Percentiles rank a stretch among this genome's conserved stretches.
These are phyloP conservation scores for Meandrusa payeni DNA, from an alignment of 2,888 invertebrate genomes.

Conservation along the genomic window DNA sequence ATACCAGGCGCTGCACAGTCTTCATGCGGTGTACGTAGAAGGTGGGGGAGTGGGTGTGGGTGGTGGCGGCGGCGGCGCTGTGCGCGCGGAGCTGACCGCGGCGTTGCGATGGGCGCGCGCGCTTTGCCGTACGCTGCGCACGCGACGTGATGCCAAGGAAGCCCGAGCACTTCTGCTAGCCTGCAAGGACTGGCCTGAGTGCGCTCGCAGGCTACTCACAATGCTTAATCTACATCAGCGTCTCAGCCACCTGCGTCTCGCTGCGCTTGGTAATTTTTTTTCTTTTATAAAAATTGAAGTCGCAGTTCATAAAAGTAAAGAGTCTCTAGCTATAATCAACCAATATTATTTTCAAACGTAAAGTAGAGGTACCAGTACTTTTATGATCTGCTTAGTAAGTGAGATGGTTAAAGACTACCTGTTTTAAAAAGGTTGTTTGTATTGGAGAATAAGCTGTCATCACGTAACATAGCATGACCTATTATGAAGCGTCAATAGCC, in stretches of 20 bases:
- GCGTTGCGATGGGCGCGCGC: conserved; percentile 89
- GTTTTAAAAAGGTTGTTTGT: too few relatives aligned
- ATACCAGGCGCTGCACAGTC: conserved; percentile 93
- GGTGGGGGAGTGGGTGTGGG: conserved; percentile 86
- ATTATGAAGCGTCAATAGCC: too few relatives aligned
- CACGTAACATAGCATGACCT: too few relatives aligned
- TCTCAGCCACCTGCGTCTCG: conserved; percentile 89
- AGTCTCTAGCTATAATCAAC: too few relatives aligned
- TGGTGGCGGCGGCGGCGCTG: conserved; percentile 79
- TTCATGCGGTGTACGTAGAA: conserved; percentile 96
- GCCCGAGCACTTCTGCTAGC: conserved; percentile 83
- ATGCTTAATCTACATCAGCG: conserved; percentile 92
- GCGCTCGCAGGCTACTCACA: conserved; percentile 91
- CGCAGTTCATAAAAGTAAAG: too few relatives aligned
- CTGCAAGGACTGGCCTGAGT: conserved; percentile 94
- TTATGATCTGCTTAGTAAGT: too few relatives aligned
- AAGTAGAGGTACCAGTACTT: too few relatives aligned
- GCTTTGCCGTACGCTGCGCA: conserved; percentile 85
- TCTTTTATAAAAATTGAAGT: too few relatives aligned
- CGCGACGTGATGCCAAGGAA: conserved; percentile 84
- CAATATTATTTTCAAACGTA: too few relatives aligned
- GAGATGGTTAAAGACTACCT: too few relatives aligned
- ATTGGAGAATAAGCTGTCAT: too few relatives aligned
- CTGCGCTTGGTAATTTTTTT: conserved; percentile 84
- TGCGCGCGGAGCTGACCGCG: conserved; percentile 93